These are phyloP conservation scores for Myioborus miniatus DNA, from an alignment of 2,797 vertebrate genomes.

Conservation along the genomic window DNA sequence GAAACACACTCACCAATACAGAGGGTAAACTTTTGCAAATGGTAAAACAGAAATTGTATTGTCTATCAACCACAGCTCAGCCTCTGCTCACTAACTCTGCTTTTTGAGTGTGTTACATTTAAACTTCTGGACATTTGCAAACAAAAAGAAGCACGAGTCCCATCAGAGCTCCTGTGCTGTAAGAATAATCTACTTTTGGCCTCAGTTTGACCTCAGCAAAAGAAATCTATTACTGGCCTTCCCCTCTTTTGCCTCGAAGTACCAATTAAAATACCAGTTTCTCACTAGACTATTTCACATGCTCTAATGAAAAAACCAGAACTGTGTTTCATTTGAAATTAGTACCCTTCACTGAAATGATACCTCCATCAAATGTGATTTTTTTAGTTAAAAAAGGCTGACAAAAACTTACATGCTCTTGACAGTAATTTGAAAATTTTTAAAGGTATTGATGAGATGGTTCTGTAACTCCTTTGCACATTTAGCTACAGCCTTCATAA, in stretches of 20 bases:
- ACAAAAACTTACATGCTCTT: neutral
- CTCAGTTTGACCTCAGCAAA: constrained; percentile 38
- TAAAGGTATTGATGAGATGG: neutral
- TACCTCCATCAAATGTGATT: neutral
- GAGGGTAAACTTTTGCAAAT: constrained; percentile 75
- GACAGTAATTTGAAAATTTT: neutral
- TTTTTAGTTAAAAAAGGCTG: neutral
- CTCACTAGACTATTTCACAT: neutral
- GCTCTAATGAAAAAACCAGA: neutral
- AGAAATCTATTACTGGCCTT: neutral
- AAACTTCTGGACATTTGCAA: neutral
- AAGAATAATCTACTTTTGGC: constrained; percentile 28
- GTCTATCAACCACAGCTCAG: neutral
- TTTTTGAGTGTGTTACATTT: neutral
- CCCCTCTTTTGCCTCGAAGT: neutral
- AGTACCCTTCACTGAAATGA: neutral
- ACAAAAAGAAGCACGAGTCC: neutral
- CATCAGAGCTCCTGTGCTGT: constrained; percentile 11
- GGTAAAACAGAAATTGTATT: constrained; percentile 63
- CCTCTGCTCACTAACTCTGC: neutral
- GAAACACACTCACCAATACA: constrained; percentile 83
- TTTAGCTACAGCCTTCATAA: neutral
- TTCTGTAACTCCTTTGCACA: neutral
- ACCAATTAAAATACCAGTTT: neutral
- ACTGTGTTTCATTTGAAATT: neutral